Evolutionary conservation across 2,888 invertebrate genomes (phyloP).

Genomic region (Troides oblongomaculatus): DNA sequence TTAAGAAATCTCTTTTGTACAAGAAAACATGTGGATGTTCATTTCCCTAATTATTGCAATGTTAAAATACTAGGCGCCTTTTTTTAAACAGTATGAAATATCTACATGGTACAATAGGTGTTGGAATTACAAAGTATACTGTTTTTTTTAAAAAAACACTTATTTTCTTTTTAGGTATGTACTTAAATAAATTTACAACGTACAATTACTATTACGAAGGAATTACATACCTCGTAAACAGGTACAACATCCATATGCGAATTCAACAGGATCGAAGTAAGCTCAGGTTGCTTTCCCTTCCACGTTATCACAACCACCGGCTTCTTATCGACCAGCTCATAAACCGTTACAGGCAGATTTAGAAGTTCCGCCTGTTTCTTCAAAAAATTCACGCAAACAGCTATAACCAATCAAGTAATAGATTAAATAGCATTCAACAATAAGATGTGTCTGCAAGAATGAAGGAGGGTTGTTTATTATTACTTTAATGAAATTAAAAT

Average conservation of each 20-base stretch:
- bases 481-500: too few species aligned
- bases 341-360: slow-evolving; percentile 81
- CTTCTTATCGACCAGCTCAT: slow-evolving; percentile 77
- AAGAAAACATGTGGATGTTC: too few species aligned
- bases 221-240: slow-evolving; percentile 84
- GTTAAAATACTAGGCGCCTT: neutral
- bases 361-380: slow-evolving; percentile 84
- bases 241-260: slow-evolving; percentile 98
- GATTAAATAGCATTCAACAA: too few species aligned
- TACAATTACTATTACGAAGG: neutral
- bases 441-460: too few species aligned
- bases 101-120: too few species aligned
- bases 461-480: too few species aligned
- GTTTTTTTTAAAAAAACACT: neutral
- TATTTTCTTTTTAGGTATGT: neutral
- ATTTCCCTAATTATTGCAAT: slow-evolving; percentile 2
- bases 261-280: slow-evolving; percentile 89
- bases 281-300: slow-evolving; percentile 84
- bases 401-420: slow-evolving; percentile 57
- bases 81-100: too few species aligned
- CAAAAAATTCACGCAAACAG: slow-evolving; percentile 85
- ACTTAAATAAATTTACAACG: neutral
- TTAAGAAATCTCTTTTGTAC: too few species aligned
- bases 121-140: too few species aligned
- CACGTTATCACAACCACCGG: slow-evolving; percentile 92